Evolutionary conservation across 2,113 vertebrate species (phyloP), one percentile per base, ranked within the genome.

Genomic region (Epinephelus lanceolatus): DNA sequence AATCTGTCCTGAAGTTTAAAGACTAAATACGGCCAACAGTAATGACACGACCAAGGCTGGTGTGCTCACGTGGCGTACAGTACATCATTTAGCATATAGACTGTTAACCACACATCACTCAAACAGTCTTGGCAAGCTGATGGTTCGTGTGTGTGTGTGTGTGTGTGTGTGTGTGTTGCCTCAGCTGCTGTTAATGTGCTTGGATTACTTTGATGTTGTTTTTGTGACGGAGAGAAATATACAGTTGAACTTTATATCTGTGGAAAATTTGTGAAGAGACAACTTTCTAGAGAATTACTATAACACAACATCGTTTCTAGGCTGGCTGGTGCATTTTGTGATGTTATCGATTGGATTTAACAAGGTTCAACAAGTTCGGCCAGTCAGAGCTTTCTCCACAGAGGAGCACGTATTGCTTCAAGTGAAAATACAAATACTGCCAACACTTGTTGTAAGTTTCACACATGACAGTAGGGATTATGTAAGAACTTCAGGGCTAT

Each of bases 1-100:
- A 89, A 88, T 87, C 80, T 84, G 70, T 69, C 62, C 66, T 49
- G 23, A 89, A 66, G 73, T 57, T 86, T 68, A 75, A 83, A 73
- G 75, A 81, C 81, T 76, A 83, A 82, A 90, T 78, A 83, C 19
- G 12, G 27, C 62, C 73, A 77, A 27, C 62, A 49, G 60, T 59
- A 65, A 72, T 61, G 68, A 63, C 49, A 27, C 8, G 63, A 62
- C 77, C 67, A 81, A 74, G 79, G 80, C 47, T 17, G 52, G 9
- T 33, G 69, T 17, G 21, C 62, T 86, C 65, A 70, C 42, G 40
- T 42, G 42, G 67, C 68, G 10, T 47, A 55, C 61, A 75, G 57
- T 53, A 61, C 51, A 80, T 80, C 71, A 69, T 52, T 61, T 53
- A 55, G 23, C 57, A 21, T n/a, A 69, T 42, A 74, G 84, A 61